phyloP scores from a whole-genome alignment of 2,797 vertebrate species.

The Tadarida brasiliensis region DNA sequence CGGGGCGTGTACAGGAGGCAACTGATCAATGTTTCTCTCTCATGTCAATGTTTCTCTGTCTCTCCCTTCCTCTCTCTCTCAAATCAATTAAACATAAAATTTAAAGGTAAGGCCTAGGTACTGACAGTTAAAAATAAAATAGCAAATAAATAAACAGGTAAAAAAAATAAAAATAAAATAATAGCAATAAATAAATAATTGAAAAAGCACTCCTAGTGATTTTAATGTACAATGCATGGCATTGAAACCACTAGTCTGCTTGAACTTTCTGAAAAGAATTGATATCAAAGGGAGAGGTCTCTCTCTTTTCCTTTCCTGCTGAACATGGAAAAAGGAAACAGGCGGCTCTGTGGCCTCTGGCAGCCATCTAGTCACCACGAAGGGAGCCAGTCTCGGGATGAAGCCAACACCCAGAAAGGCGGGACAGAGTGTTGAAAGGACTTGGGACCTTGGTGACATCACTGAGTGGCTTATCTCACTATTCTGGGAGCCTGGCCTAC shows the following conservation, averaged over 20 bases:
- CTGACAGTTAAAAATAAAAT: background rate
- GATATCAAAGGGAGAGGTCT: background rate
- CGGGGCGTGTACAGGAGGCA: background rate
- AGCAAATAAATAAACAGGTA: background rate
- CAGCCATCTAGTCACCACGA: background rate
- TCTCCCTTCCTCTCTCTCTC: background rate
- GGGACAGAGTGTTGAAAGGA: background rate
- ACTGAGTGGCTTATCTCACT: background rate
- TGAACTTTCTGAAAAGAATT: background rate
- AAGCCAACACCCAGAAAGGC: background rate
- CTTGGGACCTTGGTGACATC: background rate
- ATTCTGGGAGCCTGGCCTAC: constrained; percentile 29
- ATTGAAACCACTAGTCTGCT: background rate
- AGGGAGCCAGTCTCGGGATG: background rate
- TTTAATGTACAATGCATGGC: background rate
- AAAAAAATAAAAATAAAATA: constrained; percentile 19
- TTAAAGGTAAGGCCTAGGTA: background rate
- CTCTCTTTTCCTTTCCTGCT: background rate
- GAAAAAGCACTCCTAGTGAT: background rate
- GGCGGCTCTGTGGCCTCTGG: background rate
- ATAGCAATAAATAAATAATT: background rate
- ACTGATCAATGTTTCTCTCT: background rate
- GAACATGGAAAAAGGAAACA: background rate
- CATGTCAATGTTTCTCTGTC: no score
- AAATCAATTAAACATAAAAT: background rate